A percentile compares a stretch with the other conserved stretches of the same genome.
Evolutionary conservation across 2,113 vertebrate species (phyloP).

Genomic region (Stercorarius parasiticus): DNA sequence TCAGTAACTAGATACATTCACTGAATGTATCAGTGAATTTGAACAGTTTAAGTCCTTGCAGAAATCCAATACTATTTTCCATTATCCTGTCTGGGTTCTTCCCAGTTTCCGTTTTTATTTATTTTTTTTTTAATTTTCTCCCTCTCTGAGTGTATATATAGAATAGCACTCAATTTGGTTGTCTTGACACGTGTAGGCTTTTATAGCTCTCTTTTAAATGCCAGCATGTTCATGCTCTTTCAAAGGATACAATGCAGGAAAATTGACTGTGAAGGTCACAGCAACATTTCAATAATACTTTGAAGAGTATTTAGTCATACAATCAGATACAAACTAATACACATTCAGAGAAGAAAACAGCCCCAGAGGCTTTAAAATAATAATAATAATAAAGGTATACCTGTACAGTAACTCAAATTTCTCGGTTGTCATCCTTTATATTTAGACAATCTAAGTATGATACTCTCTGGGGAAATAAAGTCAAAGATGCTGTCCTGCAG

Average conservation of each 20-base stretch:
- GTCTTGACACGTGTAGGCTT: not conserved
- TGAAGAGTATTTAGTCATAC: not conserved
- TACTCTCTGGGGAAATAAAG: not conserved
- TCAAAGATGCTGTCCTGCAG: not conserved
- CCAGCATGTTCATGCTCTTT: not conserved
- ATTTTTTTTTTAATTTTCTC: not conserved
- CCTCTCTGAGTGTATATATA: not conserved
- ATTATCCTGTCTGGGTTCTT: not conserved
- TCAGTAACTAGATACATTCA: not conserved
- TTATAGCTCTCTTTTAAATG: not conserved
- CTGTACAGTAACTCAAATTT: not conserved
- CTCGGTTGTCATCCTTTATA: not conserved
- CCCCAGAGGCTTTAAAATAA: not conserved
- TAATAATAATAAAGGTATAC: not conserved
- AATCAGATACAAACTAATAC: not conserved
- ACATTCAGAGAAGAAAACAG: not conserved
- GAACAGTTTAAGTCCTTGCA: not conserved
- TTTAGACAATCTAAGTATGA: not conserved
- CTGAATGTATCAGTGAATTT: not conserved
- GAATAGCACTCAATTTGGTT: not conserved
- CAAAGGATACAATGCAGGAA: not conserved
- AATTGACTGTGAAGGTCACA: constrained; percentile 1
- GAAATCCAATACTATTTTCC: not conserved
- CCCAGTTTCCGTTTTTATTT: not conserved
- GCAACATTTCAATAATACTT: not conserved